Evolutionary conservation across 2,888 invertebrate genomes (phyloP), one percentile per base, ranked within the genome.

Genomic region (Dicyrtomina minuta): DNA sequence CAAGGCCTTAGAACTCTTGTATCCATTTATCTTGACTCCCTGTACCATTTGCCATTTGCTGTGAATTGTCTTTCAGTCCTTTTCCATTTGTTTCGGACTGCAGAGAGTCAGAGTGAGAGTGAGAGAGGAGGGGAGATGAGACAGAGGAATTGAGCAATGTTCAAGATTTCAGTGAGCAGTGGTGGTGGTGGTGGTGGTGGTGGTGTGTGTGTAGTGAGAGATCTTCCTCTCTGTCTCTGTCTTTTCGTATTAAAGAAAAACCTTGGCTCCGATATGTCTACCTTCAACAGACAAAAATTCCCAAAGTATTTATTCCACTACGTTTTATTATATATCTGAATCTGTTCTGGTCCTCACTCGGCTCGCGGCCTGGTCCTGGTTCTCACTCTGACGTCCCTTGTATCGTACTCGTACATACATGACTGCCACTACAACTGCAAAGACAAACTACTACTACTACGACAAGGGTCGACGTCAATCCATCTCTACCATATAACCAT

Each of bases 261-360:
- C 65, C 65, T 65, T 65, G 65, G 65, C 65, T 65, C 65, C 65
- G 43, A 24, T 65, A 56, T 26, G 65, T 55, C 56, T 65, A 55
- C 55, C 65, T 55, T 55, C 55, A 53, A 27, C 39, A 51, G 3
- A 33, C 56, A 33, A 33, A 33, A 33, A 33, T 33, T 33, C 33
- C 33, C 33, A 33, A 33, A 33, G 33, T 33, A 33, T 33, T 33
- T 33, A 33, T 33, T 33, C 33, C 4, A 33, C n/a, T n/a, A n/a
- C n/a, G n/a, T n/a, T n/a, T n/a, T n/a, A n/a, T n/a, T n/a, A n/a
- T n/a, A n/a, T n/a, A n/a, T n/a, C n/a, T n/a, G n/a, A n/a, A n/a
- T n/a, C n/a, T n/a, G n/a, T n/a, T n/a, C n/a, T n/a, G n/a, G n/a
- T n/a, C n/a, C n/a, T n/a, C n/a, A n/a, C n/a, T n/a, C n/a, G n/a